phyloP scores from a whole-genome alignment of 2,113 vertebrate species.

The Dascyllus trimaculatus region DNA sequence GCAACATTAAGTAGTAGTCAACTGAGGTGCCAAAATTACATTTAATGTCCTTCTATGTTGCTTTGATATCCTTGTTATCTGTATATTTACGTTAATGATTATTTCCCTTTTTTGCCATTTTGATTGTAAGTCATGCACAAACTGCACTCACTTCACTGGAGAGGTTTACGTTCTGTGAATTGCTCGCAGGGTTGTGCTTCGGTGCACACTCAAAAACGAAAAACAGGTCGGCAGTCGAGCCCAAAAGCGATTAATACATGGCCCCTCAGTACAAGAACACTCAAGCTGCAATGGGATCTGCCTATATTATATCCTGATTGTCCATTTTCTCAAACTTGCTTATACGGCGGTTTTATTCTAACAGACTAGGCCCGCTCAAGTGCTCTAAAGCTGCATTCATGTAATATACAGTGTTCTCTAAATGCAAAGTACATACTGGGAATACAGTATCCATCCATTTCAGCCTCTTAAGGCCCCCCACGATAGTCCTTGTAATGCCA shows the following conservation, averaged over 20 bases:
- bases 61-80: background rate
- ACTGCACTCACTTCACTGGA: background rate
- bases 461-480: background rate
- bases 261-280: slow-evolving; percentile 32
- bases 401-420: slow-evolving; percentile 10
- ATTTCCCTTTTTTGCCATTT: background rate
- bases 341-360: slow-evolving; percentile 28
- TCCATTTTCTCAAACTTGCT: slow-evolving; percentile 39
- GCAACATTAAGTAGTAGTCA: background rate
- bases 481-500: background rate
- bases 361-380: slow-evolving; percentile 6
- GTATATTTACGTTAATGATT: background rate
- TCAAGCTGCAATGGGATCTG: slow-evolving; percentile 46
- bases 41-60: background rate
- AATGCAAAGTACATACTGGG: background rate
- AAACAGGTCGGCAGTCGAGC: background rate
- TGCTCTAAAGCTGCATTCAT: slow-evolving; percentile 36
- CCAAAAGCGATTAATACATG: slow-evolving; percentile 34
- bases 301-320: slow-evolving; percentile 31
- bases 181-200: background rate
- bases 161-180: background rate
- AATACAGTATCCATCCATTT: background rate
- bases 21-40: background rate
- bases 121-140: background rate
- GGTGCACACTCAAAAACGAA: background rate